phyloP scores from a whole-genome alignment of 2,888 invertebrate species.

The Melitaea athalia region DNA sequence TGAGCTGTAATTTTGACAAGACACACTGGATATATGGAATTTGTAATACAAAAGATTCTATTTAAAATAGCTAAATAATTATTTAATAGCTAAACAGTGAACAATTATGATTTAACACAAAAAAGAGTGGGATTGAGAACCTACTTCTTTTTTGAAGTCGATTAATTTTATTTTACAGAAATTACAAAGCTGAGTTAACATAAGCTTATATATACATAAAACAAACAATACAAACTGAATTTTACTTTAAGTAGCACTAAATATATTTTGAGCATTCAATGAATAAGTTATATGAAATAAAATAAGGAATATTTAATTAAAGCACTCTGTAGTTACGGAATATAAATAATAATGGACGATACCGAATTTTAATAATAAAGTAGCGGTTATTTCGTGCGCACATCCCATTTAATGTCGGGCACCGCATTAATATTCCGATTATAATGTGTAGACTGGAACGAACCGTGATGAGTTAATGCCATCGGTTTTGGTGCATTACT shows the following conservation, averaged over 20 bases:
- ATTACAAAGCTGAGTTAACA: no score
- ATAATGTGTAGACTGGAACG: conserved; percentile 27
- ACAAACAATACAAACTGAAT: neutral
- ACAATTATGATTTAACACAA: no score
- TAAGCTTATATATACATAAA: no score
- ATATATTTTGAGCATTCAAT: neutral
- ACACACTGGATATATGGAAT: no score
- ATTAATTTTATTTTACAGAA: no score
- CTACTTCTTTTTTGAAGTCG: no score
- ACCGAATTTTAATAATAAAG: conserved; percentile 33
- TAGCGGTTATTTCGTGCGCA: conserved; percentile 27
- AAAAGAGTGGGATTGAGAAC: no score
- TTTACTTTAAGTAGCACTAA: neutral
- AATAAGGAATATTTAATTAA: conserved; percentile 6
- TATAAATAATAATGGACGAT: conserved; percentile 28
- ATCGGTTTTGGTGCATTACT: conserved; percentile 15
- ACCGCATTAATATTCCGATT: conserved; percentile 37
- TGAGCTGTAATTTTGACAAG: no score
- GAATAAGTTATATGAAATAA: neutral
- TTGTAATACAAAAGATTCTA: no score
- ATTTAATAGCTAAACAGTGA: no score
- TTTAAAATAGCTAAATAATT: no score
- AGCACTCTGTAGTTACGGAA: conserved; percentile 6
- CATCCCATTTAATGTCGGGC: conserved; percentile 30
- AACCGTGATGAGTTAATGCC: conserved; percentile 30